Evolutionary conservation across 2,888 invertebrate genomes (phyloP).

Genomic region (Hedya salicella): DNA sequence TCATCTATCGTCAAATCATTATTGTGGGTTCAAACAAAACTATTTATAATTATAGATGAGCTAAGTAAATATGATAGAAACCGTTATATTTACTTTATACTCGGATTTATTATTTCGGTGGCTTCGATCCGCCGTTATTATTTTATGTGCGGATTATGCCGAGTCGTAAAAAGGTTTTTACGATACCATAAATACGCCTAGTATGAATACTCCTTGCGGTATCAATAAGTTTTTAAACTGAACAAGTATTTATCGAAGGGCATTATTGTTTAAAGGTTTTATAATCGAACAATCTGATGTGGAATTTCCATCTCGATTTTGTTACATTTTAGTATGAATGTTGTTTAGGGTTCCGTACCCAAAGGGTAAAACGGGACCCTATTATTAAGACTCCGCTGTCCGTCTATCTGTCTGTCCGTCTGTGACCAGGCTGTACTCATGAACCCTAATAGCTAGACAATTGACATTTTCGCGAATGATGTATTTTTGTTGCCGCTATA

Average conservation of each 20-base stretch:
- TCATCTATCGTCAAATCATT: no score
- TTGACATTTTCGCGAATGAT: no score
- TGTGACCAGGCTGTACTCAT: no score
- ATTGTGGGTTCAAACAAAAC: no score
- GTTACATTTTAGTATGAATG: no score
- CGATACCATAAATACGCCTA: conserved; percentile 73
- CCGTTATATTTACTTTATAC: conserved; percentile 49
- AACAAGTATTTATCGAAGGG: conserved; percentile 47
- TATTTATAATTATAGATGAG: conserved; percentile 17
- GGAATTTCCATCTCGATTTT: no score
- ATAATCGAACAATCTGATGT: background rate
- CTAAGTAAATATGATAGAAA: conserved; percentile 41
- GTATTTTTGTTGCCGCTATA: no score
- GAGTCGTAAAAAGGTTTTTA: conserved; percentile 74
- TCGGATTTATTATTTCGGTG: conserved; percentile 68
- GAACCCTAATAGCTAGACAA: no score
- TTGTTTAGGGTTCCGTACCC: no score
- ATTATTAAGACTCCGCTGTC: no score
- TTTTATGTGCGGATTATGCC: conserved; percentile 74
- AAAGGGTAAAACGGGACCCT: no score
- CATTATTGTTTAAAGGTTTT: conserved; percentile 17
- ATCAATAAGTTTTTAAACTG: conserved; percentile 48
- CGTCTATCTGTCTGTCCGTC: no score
- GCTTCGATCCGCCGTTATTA: conserved; percentile 67
- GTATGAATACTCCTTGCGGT: conserved; percentile 59